Conservation (phyloP, 2,888 invertebrate species). For the Scaptomyza cyrtandrae region DNA sequence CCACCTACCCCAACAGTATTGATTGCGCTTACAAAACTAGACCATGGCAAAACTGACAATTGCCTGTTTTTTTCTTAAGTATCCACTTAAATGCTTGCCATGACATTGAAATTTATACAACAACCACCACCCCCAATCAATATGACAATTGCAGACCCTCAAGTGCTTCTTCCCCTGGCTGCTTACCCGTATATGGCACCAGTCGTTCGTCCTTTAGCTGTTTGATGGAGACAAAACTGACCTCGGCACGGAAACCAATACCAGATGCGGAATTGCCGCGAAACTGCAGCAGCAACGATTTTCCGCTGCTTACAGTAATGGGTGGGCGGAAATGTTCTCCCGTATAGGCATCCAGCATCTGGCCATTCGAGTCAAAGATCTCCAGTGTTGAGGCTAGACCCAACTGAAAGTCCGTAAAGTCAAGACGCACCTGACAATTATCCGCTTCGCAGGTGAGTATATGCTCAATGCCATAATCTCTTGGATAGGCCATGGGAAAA, state of each 20-base stretch:
- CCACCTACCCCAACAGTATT: conserved; percentile 41
- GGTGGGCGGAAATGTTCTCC: conserved; percentile 89
- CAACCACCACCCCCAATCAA: conserved; percentile 53
- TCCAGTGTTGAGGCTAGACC: conserved; percentile 88
- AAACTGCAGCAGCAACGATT: conserved; percentile 87
- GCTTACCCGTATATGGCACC: conserved; percentile 83
- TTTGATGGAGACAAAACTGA: conserved; percentile 84
- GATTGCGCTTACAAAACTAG: conserved; percentile 63
- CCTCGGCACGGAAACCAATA: conserved; percentile 88
- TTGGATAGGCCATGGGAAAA: conserved; percentile 88
- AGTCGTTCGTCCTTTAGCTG: conserved; percentile 82
- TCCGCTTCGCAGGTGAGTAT: conserved; percentile 87
- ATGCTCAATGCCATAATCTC: conserved; percentile 88
- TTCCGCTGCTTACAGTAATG: conserved; percentile 87
- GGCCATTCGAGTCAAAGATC: conserved; percentile 89
- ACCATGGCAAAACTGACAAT: conserved; percentile 35
- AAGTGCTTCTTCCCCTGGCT: conserved; percentile 48
- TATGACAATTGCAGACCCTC: conserved; percentile 70
- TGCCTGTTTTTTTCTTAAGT: conserved; percentile 36
- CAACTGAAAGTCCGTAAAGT: conserved; percentile 89
- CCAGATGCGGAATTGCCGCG: conserved; percentile 89
- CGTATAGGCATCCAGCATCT: conserved; percentile 87
- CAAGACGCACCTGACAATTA: conserved; percentile 87
- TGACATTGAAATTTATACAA: conserved; percentile 69
- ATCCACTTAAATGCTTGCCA: conserved; percentile 53